These are phyloP conservation scores for Zoanthus gigantus DNA, from an alignment of 92 coral and sea anemone species.

Conservation along the genomic window DNA sequence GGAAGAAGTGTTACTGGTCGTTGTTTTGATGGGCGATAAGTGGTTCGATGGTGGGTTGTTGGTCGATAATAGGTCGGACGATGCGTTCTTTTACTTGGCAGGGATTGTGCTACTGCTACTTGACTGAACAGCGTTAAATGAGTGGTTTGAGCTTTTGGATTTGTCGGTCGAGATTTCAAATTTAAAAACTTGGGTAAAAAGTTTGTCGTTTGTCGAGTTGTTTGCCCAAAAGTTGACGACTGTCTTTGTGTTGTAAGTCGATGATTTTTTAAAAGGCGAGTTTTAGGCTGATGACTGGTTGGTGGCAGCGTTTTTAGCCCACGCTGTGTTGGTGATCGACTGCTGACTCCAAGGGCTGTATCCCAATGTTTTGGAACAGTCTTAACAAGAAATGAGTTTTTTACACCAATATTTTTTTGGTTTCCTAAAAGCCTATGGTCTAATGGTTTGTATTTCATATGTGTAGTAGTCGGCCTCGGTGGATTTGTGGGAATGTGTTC, in stretches of 20 bases:
- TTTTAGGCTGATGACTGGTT: not conserved
- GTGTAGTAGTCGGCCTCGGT: too few relatives aligned
- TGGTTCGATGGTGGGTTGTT: not conserved
- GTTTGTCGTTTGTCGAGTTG: too few relatives aligned
- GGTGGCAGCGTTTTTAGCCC: not conserved
- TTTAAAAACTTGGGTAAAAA: too few relatives aligned
- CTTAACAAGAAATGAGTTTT: too few relatives aligned
- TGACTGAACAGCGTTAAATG: not conserved
- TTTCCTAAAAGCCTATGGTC: not conserved
- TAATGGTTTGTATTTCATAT: not conserved
- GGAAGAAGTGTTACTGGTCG: not conserved
- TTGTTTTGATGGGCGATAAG: not conserved
- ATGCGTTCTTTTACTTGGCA: not conserved
- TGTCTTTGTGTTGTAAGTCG: too few relatives aligned
- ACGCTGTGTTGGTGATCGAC: too few relatives aligned
- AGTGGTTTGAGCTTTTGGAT: too few relatives aligned
- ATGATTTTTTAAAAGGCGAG: too few relatives aligned
- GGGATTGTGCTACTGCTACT: not conserved
- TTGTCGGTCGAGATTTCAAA: too few relatives aligned
- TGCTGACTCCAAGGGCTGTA: too few relatives aligned
- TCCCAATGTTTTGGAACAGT: too few relatives aligned
- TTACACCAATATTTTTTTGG: not conserved
- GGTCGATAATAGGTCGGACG: not conserved
- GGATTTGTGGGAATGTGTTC: not conserved
- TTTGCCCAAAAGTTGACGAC: too few relatives aligned